Evolutionary conservation across 2,888 invertebrate species (phyloP).

Genomic region (Agriotes lineatus): DNA sequence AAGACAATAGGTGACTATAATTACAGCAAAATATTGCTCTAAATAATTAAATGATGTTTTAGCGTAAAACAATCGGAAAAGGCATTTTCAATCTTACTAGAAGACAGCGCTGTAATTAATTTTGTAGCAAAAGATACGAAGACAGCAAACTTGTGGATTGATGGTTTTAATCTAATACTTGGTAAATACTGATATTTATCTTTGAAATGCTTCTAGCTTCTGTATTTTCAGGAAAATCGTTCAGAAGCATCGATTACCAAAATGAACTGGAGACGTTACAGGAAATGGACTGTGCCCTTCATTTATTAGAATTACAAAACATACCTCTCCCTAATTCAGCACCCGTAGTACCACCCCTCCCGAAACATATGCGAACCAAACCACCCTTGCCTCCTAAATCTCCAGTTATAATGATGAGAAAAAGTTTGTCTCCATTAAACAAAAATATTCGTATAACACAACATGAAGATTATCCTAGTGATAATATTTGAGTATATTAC

Average conservation of each 20-base stretch:
- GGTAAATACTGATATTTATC: slow-evolving; percentile 49
- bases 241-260: slow-evolving; percentile 56
- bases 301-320: slow-evolving; percentile 61
- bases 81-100: slow-evolving; percentile 60
- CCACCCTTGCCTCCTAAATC: slow-evolving; percentile 55
- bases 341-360: slow-evolving; percentile 56
- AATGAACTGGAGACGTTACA: slow-evolving; percentile 59
- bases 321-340: slow-evolving; percentile 58
- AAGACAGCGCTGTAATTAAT: slow-evolving; percentile 56
- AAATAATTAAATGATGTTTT: slow-evolving; percentile 20
- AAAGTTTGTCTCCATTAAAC: background rate
- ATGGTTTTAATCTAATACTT: slow-evolving; percentile 58
- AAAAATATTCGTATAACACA: background rate
- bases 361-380: slow-evolving; percentile 48
- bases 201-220: too few species aligned
- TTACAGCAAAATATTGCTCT: background rate
- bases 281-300: slow-evolving; percentile 60
- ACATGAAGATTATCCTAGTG: background rate
- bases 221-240: slow-evolving; percentile 47
- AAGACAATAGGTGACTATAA: slow-evolving; percentile 56
- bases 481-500: background rate
- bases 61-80: slow-evolving; percentile 52
- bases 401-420: slow-evolving; percentile 16
- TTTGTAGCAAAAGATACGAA: slow-evolving; percentile 59
- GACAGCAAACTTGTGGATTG: slow-evolving; percentile 60